phyloP scores from a whole-genome alignment of 2,113 vertebrate species.

The Nestor notabilis region DNA sequence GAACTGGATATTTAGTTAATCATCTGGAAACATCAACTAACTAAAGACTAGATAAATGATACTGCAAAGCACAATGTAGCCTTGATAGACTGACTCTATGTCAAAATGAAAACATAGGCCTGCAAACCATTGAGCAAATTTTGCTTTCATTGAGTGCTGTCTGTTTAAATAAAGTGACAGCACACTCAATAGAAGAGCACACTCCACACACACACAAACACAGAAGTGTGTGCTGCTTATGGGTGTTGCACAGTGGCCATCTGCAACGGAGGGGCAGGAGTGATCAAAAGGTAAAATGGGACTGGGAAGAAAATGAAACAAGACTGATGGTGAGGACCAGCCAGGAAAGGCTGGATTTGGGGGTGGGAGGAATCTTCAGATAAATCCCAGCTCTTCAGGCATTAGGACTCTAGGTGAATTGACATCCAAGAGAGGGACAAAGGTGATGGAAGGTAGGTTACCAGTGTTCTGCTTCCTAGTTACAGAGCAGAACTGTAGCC shows the following conservation, averaged over 20 bases:
- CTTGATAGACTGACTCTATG: background rate
- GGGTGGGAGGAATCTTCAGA: background rate
- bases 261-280: background rate
- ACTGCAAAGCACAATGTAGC: background rate
- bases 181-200: fast-evolving
- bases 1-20: background rate
- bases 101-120: background rate
- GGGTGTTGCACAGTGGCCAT: background rate
- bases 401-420: background rate
- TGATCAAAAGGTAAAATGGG: background rate
- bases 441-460: background rate
- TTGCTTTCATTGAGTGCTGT: background rate
- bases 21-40: background rate
- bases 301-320: background rate
- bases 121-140: background rate
- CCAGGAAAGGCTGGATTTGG: background rate
- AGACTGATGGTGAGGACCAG: background rate
- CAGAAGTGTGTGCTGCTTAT: background rate
- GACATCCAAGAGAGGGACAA: background rate
- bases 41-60: background rate
- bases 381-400: background rate
- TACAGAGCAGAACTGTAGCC: background rate
- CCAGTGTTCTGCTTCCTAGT: constrained; percentile 12
- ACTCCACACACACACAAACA: fast-evolving
- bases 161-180: background rate